These are phyloP conservation scores for Sebastes taczanowskii DNA, from an alignment of 2,797 vertebrate genomes.

Conservation along the genomic window DNA sequence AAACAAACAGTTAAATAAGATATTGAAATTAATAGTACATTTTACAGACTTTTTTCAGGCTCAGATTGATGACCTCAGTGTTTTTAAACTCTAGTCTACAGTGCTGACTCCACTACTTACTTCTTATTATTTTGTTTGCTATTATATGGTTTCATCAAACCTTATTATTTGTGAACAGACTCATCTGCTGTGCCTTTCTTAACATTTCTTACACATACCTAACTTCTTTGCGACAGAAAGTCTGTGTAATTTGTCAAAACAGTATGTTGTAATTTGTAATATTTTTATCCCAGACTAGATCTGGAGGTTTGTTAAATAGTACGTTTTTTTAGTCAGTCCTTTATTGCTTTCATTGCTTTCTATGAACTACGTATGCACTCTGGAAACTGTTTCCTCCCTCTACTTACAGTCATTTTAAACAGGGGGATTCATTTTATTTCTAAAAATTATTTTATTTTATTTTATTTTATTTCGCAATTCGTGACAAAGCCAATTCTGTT, in stretches of 20 bases:
- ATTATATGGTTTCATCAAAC: neutral
- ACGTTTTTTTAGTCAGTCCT: neutral
- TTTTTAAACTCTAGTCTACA: neutral
- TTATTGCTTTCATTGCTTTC: neutral
- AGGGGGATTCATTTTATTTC: neutral
- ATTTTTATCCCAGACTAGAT: neutral
- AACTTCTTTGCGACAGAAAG: neutral
- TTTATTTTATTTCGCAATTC: neutral
- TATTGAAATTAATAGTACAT: neutral
- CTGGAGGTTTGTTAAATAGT: neutral
- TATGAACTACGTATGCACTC: neutral
- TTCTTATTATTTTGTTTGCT: neutral
- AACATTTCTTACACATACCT: neutral
- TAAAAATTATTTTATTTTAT: neutral
- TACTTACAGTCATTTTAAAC: neutral
- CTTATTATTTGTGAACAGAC: neutral
- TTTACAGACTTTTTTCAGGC: neutral
- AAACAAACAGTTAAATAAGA: neutral
- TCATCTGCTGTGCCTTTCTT: neutral
- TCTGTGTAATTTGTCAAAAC: neutral
- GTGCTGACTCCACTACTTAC: neutral
- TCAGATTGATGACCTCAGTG: no score
- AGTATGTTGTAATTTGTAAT: neutral
- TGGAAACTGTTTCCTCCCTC: neutral
- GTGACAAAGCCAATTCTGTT: conserved; percentile 64